Evolutionary conservation across 2,797 vertebrate species (phyloP).

Genomic region (Sebastes glaucus): DNA sequence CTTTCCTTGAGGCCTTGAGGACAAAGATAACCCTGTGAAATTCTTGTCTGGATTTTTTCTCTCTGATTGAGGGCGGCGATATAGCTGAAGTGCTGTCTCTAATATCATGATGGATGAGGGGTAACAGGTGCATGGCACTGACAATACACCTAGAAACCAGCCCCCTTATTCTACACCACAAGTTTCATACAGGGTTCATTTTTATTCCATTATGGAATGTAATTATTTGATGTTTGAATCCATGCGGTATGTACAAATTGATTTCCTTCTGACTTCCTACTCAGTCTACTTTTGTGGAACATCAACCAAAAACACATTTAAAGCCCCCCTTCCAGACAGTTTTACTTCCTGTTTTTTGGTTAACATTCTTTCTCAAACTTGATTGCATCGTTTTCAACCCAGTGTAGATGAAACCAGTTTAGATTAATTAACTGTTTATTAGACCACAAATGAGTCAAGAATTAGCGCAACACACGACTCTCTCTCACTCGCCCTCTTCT

Average conservation of each 20-base stretch:
- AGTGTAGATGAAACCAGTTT: too few species aligned
- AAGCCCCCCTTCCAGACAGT: too few species aligned
- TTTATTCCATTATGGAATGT: not conserved
- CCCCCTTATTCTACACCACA: not conserved
- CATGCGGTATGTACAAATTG: not conserved
- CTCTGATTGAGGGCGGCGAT: conserved; percentile 33
- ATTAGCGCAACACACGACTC: too few species aligned
- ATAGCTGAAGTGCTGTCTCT: conserved; percentile 13
- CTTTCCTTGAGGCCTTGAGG: conserved; percentile 72
- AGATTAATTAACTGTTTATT: too few species aligned
- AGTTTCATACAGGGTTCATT: not conserved
- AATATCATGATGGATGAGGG: conserved; percentile 27
- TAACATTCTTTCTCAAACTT: too few species aligned
- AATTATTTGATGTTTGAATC: not conserved
- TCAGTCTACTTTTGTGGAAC: not conserved
- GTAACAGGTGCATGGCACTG: conserved; percentile 53
- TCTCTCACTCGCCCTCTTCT: too few species aligned
- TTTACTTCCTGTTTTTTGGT: too few species aligned
- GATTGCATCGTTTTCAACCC: too few species aligned
- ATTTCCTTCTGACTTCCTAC: not conserved
- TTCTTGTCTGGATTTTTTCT: conserved; percentile 71
- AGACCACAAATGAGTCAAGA: too few species aligned
- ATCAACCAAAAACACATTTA: not conserved
- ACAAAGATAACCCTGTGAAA: conserved; percentile 84
- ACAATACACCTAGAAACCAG: not conserved